These are phyloP conservation scores for Heteractis magnifica DNA, from an alignment of 92 coral and sea anemone species.

Conservation along the genomic window DNA sequence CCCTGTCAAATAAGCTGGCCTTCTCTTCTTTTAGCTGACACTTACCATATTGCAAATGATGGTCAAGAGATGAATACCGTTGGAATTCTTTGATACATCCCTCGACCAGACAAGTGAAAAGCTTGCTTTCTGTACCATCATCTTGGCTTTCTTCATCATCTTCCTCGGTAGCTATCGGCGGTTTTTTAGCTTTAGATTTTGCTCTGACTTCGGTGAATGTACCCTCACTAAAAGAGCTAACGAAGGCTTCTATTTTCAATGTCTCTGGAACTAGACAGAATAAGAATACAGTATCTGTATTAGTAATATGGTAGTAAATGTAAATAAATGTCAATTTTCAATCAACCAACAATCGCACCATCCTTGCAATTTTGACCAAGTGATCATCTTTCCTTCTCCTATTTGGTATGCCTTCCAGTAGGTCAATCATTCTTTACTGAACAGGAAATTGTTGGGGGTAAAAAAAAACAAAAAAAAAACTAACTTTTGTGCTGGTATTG, in stretches of 20 bases:
- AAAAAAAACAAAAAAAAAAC: no score
- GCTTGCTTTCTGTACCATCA: not conserved
- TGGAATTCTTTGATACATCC: not conserved
- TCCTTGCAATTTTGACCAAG: not conserved
- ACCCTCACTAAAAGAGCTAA: not conserved
- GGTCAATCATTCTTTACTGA: not conserved
- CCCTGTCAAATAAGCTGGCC: conserved; percentile 41
- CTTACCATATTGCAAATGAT: conserved; percentile 44
- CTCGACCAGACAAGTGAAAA: not conserved
- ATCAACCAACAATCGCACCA: not conserved
- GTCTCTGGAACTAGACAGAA: not conserved
- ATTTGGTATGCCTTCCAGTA: not conserved
- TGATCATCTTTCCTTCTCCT: conserved; percentile 1
- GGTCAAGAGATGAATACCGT: conserved; percentile 19
- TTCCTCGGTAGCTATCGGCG: not conserved
- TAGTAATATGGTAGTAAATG: no score
- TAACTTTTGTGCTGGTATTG: not conserved
- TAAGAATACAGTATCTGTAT: not conserved
- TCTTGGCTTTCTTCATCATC: not conserved
- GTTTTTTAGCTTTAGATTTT: not conserved
- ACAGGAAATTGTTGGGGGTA: not conserved
- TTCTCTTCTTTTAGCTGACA: conserved; percentile 37
- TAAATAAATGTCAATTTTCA: no score
- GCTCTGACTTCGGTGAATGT: not conserved
- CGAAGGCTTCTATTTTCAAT: not conserved